Evolutionary conservation across 2,888 invertebrate genomes (phyloP), one percentile per base, ranked within the genome.

Genomic region (Drosophila histrio): DNA sequence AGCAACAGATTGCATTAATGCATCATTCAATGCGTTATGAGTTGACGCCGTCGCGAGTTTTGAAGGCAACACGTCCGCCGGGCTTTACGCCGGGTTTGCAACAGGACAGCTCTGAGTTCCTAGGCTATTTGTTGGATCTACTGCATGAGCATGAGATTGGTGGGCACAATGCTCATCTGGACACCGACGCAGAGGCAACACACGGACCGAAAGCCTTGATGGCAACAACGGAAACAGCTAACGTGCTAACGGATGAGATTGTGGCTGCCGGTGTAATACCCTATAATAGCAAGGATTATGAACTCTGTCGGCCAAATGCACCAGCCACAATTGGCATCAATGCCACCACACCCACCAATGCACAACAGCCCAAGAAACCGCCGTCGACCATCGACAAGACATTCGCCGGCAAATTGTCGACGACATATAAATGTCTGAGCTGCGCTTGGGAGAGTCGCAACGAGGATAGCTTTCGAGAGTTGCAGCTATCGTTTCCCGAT

Each of bases 81-180:
- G 96, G 96, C 86, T 97, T 97, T 90, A 93, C 94, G 28, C 93
- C 93, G 5, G 95, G 96, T 13, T 93, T 95, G 70, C 97, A 97
- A 84, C 97, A 97, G 87, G 97, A 97, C 85, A 97, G 97, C 91
- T 96, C 96, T 0, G 97, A 97, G 91, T 97, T 96, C 91, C 92
- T 97, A 57, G 95, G 96, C 91, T 96, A 93, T 92, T 70, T 92
- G 38, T 76, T 92, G 13, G 92, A 92, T 67, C 88, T 90, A n/a
- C 90, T 97, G 57, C 95, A 96, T 70, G 96, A 96, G 69, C 95
- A 96, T 81, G 95, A 95, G 83, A 93, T 90, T 26, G 56, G 62
- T n/a, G 47, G 57, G 43, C 72, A 67, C 47, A 46, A 49, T 13
- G 8, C 15, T 8, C 61, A 56, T n/a, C 46, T 72, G 59, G 49